Base-by-base conservation (phyloP, 2,888 invertebrate species). In the Agapostemon virescens region DNA sequence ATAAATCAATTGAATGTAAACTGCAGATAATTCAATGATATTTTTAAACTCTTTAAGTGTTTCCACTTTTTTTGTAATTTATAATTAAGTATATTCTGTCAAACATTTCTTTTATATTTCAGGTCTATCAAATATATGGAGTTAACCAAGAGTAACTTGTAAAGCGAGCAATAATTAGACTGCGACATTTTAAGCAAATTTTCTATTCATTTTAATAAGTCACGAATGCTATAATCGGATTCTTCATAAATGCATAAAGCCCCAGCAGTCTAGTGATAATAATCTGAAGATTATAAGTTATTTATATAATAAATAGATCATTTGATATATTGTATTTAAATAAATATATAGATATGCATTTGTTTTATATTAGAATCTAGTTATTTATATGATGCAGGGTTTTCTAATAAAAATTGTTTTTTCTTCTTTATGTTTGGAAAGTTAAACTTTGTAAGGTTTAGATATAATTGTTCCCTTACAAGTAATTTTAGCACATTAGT, bases 71-170 rank as follows among this genome's bases (percentile, higher is more conserved):
- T 1, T 11, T 2, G 49, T 13, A 0, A 1, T 1, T 17, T 20
- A 42, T 38, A 38, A 38, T 38, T 38, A 38, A 38, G 3, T 33
- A 33, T 5, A 17, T 42, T 11, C 9, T 17, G n/a, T 36, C 26
- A 2, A 36, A n/a, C 2, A n/a, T 4, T 26, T 30, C 13, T 17
- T 42, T 36, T 52, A 3, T 38, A 15, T 77, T 70, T 36, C 26
- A 74, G 66, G 23, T 64, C 17, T 77, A 49, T 23, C 63, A 68
- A 17, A 63, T 58, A 23, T 26, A 36, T 71, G 63, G 64, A 81
- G 74, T 66, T 82, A 81, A 82, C 64, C 26, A 69, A 72, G 2
- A 26, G 33, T 2, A 5, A 2, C 11, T 68, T 72, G 23, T 76
- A 49, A 69, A 69, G 33, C 33, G 15, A 75, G 2, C 33, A 30